Percentiles rank a stretch among this genome's conserved stretches.
phyloP scores from a whole-genome alignment of 2,888 invertebrate genomes.

The Rotaria socialis region DNA sequence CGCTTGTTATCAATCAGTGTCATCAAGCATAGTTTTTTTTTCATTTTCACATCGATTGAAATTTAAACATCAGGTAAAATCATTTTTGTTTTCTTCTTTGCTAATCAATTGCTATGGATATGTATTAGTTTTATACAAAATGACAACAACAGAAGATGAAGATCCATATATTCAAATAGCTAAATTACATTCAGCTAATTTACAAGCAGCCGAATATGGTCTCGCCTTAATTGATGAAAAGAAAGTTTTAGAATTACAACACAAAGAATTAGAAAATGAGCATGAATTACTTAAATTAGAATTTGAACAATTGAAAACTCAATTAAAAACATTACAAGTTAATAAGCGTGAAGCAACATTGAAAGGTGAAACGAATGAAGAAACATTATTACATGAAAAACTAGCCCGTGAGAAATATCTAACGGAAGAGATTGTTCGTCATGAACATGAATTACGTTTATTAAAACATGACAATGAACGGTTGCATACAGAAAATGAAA shows the following conservation, averaged over 20 bases:
- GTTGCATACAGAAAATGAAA: conserved; percentile 43
- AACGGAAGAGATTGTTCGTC: conserved; percentile 1
- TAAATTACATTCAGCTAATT: conserved; percentile 16
- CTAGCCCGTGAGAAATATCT: conserved; percentile 41
- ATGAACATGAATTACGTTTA: conserved; percentile 41
- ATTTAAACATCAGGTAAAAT: background rate
- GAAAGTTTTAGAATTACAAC: conserved; percentile 40
- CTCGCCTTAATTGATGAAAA: conserved; percentile 41
- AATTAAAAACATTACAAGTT: conserved; percentile 2
- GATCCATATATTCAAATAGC: background rate
- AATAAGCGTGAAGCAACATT: conserved; percentile 31
- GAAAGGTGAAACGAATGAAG: conserved; percentile 33
- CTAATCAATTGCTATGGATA: background rate
- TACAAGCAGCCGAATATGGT: conserved; percentile 46
- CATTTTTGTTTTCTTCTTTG: background rate
- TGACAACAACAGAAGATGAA: background rate
- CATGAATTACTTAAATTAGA: conserved; percentile 39
- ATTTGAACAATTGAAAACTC: background rate
- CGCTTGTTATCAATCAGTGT: background rate
- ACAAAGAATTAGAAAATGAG: conserved; percentile 44
- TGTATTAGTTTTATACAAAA: background rate
- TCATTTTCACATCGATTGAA: background rate
- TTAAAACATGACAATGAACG: conserved; percentile 42
- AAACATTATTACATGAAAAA: conserved; percentile 43
- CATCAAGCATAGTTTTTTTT: background rate